Evolutionary conservation across 2,888 invertebrate species (phyloP).

Genomic region (Caradrina kadenii): DNA sequence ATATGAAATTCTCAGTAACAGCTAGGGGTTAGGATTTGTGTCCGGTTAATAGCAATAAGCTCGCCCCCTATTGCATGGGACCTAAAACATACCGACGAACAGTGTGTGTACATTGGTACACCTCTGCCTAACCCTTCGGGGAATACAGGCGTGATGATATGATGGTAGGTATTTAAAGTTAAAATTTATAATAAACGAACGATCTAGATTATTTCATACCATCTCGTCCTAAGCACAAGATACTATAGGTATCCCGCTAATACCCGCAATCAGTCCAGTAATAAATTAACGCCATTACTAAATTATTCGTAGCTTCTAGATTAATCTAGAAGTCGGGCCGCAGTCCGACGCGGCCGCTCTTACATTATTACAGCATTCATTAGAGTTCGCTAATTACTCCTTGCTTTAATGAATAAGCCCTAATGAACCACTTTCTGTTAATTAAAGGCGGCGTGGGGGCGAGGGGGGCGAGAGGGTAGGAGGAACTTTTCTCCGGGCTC

Average conservation of each 20-base stretch:
- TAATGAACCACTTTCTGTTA: conserved; percentile 97
- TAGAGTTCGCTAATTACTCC: conserved; percentile 97
- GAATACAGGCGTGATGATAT: no score
- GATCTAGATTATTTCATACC: conserved; percentile 8
- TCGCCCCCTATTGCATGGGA: no score
- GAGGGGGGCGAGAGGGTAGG: conserved; percentile 67
- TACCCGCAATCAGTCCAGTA: conserved; percentile 84
- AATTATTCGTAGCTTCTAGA: conserved; percentile 89
- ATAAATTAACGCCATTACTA: conserved; percentile 89
- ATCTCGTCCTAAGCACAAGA: conserved; percentile 37
- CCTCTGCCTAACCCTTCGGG: no score
- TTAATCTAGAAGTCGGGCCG: conserved; percentile 90
- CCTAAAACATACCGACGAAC: no score
- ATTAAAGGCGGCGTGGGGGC: conserved; percentile 93
- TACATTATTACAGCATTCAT: conserved; percentile 95
- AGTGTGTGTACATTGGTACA: no score
- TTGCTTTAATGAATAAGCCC: conserved; percentile 97
- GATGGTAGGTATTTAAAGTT: no score
- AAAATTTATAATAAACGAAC: not conserved
- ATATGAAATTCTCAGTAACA: no score
- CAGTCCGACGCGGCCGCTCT: conserved; percentile 90
- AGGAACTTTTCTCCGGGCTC: conserved; percentile 89
- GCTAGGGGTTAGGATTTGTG: no score
- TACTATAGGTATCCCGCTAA: conserved; percentile 73
- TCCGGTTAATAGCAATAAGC: no score